A percentile compares a stretch with the other conserved stretches of the same genome.
These are phyloP conservation scores for Neocrepidodera transversa DNA, from an alignment of 2,888 invertebrate species.

Conservation along the genomic window DNA sequence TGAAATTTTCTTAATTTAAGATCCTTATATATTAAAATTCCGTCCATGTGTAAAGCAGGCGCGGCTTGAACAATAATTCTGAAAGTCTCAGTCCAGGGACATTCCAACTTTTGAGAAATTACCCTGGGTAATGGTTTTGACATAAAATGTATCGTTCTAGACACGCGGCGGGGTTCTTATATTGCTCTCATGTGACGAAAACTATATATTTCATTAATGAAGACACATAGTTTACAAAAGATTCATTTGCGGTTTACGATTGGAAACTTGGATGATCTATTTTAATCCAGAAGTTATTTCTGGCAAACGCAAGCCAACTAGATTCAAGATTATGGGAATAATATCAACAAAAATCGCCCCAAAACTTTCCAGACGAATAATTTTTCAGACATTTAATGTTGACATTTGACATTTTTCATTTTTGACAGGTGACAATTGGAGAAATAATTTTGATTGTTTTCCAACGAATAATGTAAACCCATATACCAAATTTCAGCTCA, in stretches of 20 bases:
- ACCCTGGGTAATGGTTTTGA: slow-evolving; percentile 36
- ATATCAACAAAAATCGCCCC: too few relatives aligned
- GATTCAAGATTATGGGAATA: too few relatives aligned
- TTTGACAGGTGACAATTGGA: too few relatives aligned
- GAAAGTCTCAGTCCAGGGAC: slow-evolving; percentile 27
- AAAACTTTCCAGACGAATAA: too few relatives aligned
- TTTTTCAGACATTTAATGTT: too few relatives aligned
- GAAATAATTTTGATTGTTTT: too few relatives aligned
- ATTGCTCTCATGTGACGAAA: slow-evolving; percentile 20
- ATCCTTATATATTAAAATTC: slow-evolving; percentile 37
- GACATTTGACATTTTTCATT: too few relatives aligned
- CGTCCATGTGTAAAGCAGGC: slow-evolving; percentile 28
- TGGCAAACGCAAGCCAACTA: too few relatives aligned
- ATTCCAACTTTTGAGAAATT: slow-evolving; percentile 37
- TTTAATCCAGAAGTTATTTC: too few relatives aligned
- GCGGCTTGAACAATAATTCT: slow-evolving; percentile 35
- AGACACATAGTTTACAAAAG: slow-evolving; percentile 17
- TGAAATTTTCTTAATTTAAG: slow-evolving; percentile 10
- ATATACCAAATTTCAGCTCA: too few relatives aligned
- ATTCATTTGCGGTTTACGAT: slow-evolving; percentile 9
- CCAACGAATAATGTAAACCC: too few relatives aligned
- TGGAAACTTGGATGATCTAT: too few relatives aligned
- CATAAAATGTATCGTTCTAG: slow-evolving; percentile 32
- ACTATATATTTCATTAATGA: slow-evolving; percentile 19
- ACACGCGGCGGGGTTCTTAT: slow-evolving; percentile 20